A percentile compares a stretch with the other conserved stretches of the same genome.
Evolutionary conservation across 2,113 vertebrate genomes (phyloP).

Genomic region (Sturnira hondurensis): DNA sequence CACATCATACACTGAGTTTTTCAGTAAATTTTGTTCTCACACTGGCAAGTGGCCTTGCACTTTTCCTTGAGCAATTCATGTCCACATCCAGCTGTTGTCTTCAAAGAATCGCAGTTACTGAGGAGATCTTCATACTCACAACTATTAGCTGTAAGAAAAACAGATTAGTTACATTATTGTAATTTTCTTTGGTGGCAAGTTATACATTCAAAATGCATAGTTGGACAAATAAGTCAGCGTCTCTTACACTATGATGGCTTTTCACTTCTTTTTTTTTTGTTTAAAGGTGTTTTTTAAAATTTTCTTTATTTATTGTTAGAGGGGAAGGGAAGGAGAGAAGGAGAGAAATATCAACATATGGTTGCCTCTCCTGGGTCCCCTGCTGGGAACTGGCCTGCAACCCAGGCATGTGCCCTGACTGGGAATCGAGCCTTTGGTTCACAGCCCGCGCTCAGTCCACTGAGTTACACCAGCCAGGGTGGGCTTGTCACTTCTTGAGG

Average conservation of each 20-base stretch:
- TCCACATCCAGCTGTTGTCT: slow-evolving; percentile 26
- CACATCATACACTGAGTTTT: accelerated
- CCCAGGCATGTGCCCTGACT: no score
- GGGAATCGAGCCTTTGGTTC: no score
- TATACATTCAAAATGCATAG: neutral
- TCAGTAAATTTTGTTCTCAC: slow-evolving; percentile 63
- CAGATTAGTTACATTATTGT: neutral
- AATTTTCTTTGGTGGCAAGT: neutral
- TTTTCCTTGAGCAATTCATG: slow-evolving; percentile 50
- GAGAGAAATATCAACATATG: no score
- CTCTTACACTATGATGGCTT: neutral
- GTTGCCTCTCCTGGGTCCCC: no score
- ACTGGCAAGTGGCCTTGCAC: slow-evolving; percentile 64
- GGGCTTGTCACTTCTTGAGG: neutral
- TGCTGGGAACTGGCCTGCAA: no score
- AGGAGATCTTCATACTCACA: slow-evolving; percentile 49
- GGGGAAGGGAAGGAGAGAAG: no score
- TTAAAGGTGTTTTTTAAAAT: no score
- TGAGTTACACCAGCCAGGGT: no score
- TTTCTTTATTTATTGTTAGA: no score
- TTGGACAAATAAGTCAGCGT: neutral
- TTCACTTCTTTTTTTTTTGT: neutral
- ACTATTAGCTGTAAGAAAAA: slow-evolving; percentile 67
- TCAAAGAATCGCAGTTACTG: slow-evolving; percentile 21
- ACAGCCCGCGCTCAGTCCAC: no score